phyloP scores from a whole-genome alignment of 2,888 invertebrate genomes.

The Caenorhabditis panamensis region DNA sequence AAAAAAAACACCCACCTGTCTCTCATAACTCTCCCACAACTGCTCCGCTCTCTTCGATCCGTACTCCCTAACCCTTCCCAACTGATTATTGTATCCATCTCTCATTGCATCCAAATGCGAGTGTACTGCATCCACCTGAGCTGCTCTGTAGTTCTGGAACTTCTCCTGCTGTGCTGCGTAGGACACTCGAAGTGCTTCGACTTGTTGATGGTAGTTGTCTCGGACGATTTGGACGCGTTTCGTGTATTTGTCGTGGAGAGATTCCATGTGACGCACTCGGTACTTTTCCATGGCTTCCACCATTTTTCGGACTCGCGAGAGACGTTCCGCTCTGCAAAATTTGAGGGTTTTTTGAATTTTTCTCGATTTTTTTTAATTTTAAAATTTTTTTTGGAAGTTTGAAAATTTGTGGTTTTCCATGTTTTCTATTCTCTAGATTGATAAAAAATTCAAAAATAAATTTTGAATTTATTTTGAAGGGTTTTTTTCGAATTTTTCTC shows the following conservation, averaged over 20 bases:
- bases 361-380: no score
- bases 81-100: slow-evolving; percentile 78
- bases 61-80: slow-evolving; percentile 70
- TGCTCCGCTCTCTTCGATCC: slow-evolving; percentile 88
- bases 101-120: slow-evolving; percentile 78
- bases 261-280: slow-evolving; percentile 77
- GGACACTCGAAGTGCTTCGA: slow-evolving; percentile 76
- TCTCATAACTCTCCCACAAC: slow-evolving; percentile 92
- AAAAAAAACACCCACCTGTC: slow-evolving; percentile 86
- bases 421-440: background rate
- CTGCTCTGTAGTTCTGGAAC: slow-evolving; percentile 79
- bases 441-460: slow-evolving; percentile 9
- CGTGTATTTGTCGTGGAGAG: slow-evolving; percentile 79
- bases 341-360: background rate
- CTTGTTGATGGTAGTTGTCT: slow-evolving; percentile 80
- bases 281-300: slow-evolving; percentile 81
- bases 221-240: slow-evolving; percentile 70
- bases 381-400: background rate
- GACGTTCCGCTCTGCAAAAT: slow-evolving; percentile 70
- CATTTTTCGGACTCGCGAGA: slow-evolving; percentile 79
- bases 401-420: background rate
- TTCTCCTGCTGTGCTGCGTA: slow-evolving; percentile 76
- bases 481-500: no score
- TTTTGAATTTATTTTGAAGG: no score
- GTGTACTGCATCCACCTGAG: slow-evolving; percentile 77